phyloP scores from a whole-genome alignment of 2,888 invertebrate genomes.

The Drosophila kuntzei region DNA sequence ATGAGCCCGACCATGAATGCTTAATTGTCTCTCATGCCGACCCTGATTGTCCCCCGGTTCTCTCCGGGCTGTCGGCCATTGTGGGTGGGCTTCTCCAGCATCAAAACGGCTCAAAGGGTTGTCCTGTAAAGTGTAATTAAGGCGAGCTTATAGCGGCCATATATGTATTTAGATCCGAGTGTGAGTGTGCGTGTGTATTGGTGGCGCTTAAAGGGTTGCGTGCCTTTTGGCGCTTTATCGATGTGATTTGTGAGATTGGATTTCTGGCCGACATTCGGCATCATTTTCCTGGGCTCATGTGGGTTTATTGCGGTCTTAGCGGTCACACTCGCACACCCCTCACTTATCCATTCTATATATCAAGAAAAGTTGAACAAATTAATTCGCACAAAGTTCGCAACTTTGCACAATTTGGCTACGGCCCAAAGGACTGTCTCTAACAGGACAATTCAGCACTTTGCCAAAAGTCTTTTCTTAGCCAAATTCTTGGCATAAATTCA shows the following conservation, averaged over 20 bases:
- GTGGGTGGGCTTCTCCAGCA: constrained; percentile 36
- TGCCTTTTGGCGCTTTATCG: constrained; percentile 76
- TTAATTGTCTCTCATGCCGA: constrained; percentile 71
- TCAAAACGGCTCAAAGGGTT: constrained; percentile 49
- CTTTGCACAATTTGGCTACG: constrained; percentile 68
- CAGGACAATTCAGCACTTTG: constrained; percentile 43
- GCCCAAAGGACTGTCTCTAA: constrained; percentile 38
- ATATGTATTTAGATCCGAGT: constrained; percentile 37
- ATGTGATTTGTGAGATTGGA: constrained; percentile 81
- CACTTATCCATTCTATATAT: constrained; percentile 41
- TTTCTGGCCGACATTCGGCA: constrained; percentile 56
- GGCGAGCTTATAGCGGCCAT: constrained; percentile 75
- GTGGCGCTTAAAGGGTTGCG: constrained; percentile 71
- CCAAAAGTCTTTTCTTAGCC: constrained; percentile 50
- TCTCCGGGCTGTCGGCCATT: constrained; percentile 5
- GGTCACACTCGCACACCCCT: constrained; percentile 38
- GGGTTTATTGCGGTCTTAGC: constrained; percentile 78
- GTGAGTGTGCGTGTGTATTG: constrained; percentile 29
- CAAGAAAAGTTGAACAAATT: constrained; percentile 71
- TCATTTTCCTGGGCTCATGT: constrained; percentile 69
- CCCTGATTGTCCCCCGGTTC: constrained; percentile 10
- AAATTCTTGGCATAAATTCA: constrained; percentile 52
- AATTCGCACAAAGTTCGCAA: constrained; percentile 71
- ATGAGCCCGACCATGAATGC: constrained; percentile 75
- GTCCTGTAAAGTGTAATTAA: constrained; percentile 69